Evolutionary conservation across 2,888 invertebrate species (phyloP), one percentile per base, ranked within the genome.

Genomic region (Ectobius pallidus): DNA sequence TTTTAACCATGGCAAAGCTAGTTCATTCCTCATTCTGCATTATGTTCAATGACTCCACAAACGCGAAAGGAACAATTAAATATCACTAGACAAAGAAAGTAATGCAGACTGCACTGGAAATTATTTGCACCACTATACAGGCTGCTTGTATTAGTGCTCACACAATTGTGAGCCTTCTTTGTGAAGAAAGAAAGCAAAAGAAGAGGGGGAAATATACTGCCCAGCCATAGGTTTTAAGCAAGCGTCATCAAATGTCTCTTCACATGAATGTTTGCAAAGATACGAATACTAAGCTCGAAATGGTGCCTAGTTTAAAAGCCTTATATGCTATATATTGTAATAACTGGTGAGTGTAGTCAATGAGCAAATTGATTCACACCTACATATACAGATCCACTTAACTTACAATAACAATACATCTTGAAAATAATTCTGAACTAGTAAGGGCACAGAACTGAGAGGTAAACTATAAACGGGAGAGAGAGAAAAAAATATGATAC

Each of bases 301-400:
- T 58, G 27, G 22, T 30, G 27, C 16, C 14, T 1, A 20, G 2
- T 20, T 52, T 7, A 52, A 18, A 52, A 20, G 46, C 46, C 46
- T 6, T 52, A 30, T 58, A 58, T n/a, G 14, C 58, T 58, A 58
- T 34, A 34, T 16, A 32, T 14, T 32, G 58, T n/a, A 58, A 32
- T 58, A 58, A 58, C 30, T 30, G 58, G 30, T 58, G 32, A 58
- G 58, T 58, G 20, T 2, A 58, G 58, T 58, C 16, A 30, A 58
- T 58, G 58, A 58, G 58, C 58, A 58, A n/a, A 58, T 58, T n/a
- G 30, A 22, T 58, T 58, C 58, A 58, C 58, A 58, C 27, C 58
- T 58, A 58, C 16, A n/a, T 58, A n/a, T 58, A 58, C 30, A 58
- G 58, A 30, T 58, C 58, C 58, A 58, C 58, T n/a, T n/a, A n/a